These are phyloP conservation scores for Hydrotaea diabolus DNA, from an alignment of 2,888 invertebrate genomes.

Conservation along the genomic window DNA sequence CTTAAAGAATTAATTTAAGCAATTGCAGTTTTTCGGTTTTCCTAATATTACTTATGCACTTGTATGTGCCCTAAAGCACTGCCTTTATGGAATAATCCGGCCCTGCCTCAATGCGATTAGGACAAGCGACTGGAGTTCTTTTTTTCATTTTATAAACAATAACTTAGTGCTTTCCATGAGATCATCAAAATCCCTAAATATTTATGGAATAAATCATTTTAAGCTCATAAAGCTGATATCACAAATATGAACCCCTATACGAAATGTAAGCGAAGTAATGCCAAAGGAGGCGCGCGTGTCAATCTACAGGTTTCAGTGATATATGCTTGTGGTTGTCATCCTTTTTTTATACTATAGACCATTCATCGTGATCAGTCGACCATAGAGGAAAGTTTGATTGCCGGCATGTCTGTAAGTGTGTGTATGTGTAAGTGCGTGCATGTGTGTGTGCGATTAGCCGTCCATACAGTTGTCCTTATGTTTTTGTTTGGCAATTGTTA, in stretches of 20 bases:
- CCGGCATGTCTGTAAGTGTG: constrained; percentile 24
- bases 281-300: background rate
- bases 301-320: constrained; percentile 42
- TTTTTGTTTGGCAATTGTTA: constrained; percentile 11
- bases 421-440: no score
- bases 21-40: no score
- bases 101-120: no score
- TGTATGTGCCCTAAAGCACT: no score
- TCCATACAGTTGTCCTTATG: background rate
- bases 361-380: constrained; percentile 32
- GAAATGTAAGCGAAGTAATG: background rate
- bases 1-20: no score
- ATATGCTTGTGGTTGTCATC: background rate
- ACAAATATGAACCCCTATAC: background rate
- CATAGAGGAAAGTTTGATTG: constrained; percentile 67
- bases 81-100: no score
- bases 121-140: no score
- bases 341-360: background rate
- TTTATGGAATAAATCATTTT: background rate
- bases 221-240: background rate
- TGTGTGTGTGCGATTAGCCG: background rate
- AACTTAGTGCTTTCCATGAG: no score
- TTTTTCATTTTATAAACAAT: no score
- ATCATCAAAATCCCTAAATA: background rate
- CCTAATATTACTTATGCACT: no score